phyloP scores from a whole-genome alignment of 2,113 vertebrate genomes.

The Caranx ignobilis region DNA sequence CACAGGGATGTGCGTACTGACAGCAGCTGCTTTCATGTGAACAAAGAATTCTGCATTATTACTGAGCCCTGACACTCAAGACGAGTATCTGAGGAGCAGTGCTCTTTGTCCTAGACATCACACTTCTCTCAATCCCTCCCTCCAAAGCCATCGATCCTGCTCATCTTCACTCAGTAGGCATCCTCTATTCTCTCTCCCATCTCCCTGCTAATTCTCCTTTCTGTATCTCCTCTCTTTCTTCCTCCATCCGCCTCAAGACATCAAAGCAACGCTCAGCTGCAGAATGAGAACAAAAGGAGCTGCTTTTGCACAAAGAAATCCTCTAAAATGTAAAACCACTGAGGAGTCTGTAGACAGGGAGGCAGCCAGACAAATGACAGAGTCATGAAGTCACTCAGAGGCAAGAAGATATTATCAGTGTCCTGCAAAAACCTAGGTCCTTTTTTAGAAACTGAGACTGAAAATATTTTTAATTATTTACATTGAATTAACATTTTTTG shows the following conservation, averaged over 20 bases:
- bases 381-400: slow-evolving; percentile 20
- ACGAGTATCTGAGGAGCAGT: slow-evolving; percentile 34
- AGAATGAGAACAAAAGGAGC: slow-evolving; percentile 65
- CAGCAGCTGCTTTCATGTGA: slow-evolving; percentile 45
- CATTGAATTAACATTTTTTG: background rate
- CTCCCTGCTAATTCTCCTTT: slow-evolving; percentile 62
- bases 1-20: slow-evolving; percentile 16
- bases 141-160: slow-evolving; percentile 58
- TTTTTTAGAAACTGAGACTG: background rate
- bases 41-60: slow-evolving; percentile 47
- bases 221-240: slow-evolving; percentile 46
- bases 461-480: background rate
- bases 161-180: slow-evolving; percentile 56
- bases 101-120: slow-evolving; percentile 50
- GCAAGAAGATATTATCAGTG: slow-evolving; percentile 21
- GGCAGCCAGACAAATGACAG: slow-evolving; percentile 17
- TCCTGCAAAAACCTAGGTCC: slow-evolving; percentile 8
- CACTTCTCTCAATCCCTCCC: slow-evolving; percentile 54
- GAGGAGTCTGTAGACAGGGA: slow-evolving; percentile 36
- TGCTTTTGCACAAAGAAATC: slow-evolving; percentile 61
- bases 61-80: slow-evolving; percentile 5
- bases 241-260: slow-evolving; percentile 52
- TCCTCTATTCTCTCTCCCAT: slow-evolving; percentile 45
- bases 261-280: slow-evolving; percentile 69
- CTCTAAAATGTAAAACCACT: slow-evolving; percentile 53